phyloP scores from a whole-genome alignment of 2,113 vertebrate genomes.

The Tachysurus fulvidraco region DNA sequence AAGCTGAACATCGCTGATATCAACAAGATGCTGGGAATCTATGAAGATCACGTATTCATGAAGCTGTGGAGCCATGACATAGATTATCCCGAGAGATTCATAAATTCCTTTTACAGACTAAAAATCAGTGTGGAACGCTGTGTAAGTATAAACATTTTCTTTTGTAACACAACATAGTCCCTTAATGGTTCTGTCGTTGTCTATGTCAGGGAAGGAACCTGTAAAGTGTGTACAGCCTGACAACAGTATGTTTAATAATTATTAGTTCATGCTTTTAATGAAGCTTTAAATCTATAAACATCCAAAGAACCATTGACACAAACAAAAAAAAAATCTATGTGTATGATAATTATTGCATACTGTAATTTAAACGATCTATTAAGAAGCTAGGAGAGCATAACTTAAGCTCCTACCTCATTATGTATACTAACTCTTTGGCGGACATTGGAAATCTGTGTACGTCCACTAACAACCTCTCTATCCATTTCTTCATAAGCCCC shows the following conservation, averaged over 20 bases:
- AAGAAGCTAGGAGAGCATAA: neutral
- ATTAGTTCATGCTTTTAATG: neutral
- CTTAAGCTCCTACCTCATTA: neutral
- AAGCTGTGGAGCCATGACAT: slow-evolving; percentile 42
- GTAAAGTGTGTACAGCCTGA: neutral
- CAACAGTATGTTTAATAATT: neutral
- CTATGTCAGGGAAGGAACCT: neutral
- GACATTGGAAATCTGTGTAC: neutral
- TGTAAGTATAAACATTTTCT: slow-evolving; percentile 65
- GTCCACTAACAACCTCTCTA: neutral
- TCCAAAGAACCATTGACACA: neutral
- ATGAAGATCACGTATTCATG: slow-evolving; percentile 68
- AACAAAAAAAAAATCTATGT: neutral
- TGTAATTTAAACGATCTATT: neutral
- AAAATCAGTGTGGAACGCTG: slow-evolving; percentile 61
- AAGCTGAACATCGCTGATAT: slow-evolving; percentile 36
- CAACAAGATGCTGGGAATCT: slow-evolving; percentile 70
- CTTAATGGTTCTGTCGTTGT: neutral
- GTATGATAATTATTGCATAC: neutral
- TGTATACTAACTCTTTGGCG: neutral
- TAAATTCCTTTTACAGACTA: slow-evolving; percentile 65
- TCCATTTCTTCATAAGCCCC: neutral
- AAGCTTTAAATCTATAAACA: neutral
- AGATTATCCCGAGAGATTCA: slow-evolving; percentile 48
- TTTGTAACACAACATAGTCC: neutral